Evolutionary conservation across 2,797 vertebrate species (phyloP).

Genomic region (Xyrichtys novacula): DNA sequence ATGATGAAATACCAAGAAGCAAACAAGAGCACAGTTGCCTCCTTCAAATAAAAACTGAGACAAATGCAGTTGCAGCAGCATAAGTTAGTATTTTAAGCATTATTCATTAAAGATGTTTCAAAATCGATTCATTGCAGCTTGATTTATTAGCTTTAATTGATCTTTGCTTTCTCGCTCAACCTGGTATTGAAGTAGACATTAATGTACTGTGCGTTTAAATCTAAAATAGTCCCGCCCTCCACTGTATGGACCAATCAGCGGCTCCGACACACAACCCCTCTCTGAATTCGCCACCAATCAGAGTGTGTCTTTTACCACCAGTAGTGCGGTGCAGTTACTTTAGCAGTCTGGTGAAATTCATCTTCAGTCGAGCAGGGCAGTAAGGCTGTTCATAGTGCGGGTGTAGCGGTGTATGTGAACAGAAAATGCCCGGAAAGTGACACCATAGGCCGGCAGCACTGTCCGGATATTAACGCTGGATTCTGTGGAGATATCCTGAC

Average conservation of each 20-base stretch:
- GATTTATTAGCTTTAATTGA: neutral
- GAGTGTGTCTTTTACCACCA: slow-evolving; percentile 33
- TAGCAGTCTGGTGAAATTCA: slow-evolving; percentile 19
- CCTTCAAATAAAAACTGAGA: neutral
- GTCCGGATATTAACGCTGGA: slow-evolving; percentile 30
- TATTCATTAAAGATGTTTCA: neutral
- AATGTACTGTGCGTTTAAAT: slow-evolving; percentile 76
- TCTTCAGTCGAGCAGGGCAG: slow-evolving; percentile 30
- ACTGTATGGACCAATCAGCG: slow-evolving; percentile 65
- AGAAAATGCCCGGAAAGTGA: slow-evolving; percentile 66
- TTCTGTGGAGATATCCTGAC: slow-evolving; percentile 37
- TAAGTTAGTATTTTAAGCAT: neutral
- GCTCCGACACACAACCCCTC: slow-evolving; percentile 37
- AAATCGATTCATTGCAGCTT: neutral
- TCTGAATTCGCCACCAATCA: slow-evolving; percentile 64
- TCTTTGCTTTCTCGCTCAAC: neutral
- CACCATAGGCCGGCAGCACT: slow-evolving; percentile 38
- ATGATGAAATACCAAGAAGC: neutral
- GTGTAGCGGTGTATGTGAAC: slow-evolving; percentile 15
- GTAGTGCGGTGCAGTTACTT: slow-evolving; percentile 24
- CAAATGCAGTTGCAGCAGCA: neutral
- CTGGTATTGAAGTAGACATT: neutral
- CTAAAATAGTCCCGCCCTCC: slow-evolving; percentile 40
- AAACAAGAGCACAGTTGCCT: neutral
- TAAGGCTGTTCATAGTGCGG: neutral